Evolutionary conservation across 2,888 invertebrate species (phyloP).

Genomic region (Luperina testacea): DNA sequence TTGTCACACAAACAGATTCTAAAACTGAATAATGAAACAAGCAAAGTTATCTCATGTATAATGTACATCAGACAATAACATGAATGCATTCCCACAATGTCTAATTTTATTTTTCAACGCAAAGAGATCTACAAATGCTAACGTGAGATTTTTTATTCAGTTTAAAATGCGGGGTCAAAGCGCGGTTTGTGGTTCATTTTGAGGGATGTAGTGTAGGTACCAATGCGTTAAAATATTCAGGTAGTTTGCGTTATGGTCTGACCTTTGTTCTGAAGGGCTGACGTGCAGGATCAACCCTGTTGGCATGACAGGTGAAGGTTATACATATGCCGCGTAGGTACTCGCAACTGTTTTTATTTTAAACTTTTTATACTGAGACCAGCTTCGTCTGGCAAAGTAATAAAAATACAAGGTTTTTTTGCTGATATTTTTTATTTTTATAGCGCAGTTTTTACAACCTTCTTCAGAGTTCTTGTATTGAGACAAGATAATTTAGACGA

Average conservation of each 20-base stretch:
- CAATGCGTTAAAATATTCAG: slow-evolving; percentile 76
- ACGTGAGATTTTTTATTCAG: slow-evolving; percentile 59
- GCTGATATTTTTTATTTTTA: slow-evolving; percentile 20
- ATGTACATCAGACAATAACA: slow-evolving; percentile 38
- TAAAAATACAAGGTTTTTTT: slow-evolving; percentile 32
- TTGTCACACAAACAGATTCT: slow-evolving; percentile 36
- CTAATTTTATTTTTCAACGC: slow-evolving; percentile 44
- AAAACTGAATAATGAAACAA: slow-evolving; percentile 44
- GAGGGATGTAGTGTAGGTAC: slow-evolving; percentile 64
- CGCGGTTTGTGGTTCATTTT: slow-evolving; percentile 70
- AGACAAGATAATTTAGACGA: slow-evolving; percentile 15
- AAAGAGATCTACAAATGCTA: slow-evolving; percentile 23
- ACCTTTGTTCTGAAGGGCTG: slow-evolving; percentile 73
- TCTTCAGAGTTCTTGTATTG: slow-evolving; percentile 17
- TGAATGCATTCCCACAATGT: slow-evolving; percentile 44
- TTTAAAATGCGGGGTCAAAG: slow-evolving; percentile 63
- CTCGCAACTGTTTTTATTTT: slow-evolving; percentile 54
- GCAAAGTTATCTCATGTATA: slow-evolving; percentile 28
- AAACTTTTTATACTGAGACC: slow-evolving; percentile 31
- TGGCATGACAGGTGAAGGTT: slow-evolving; percentile 63
- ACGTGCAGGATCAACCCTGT: slow-evolving; percentile 58
- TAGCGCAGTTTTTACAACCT: slow-evolving; percentile 15
- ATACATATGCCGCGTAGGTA: slow-evolving; percentile 42
- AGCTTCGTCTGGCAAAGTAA: slow-evolving; percentile 30
- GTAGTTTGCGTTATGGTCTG: slow-evolving; percentile 70